Base-by-base conservation (phyloP, 1,140 invertebrate species). In the Zaprionus tsacasi region DNA sequence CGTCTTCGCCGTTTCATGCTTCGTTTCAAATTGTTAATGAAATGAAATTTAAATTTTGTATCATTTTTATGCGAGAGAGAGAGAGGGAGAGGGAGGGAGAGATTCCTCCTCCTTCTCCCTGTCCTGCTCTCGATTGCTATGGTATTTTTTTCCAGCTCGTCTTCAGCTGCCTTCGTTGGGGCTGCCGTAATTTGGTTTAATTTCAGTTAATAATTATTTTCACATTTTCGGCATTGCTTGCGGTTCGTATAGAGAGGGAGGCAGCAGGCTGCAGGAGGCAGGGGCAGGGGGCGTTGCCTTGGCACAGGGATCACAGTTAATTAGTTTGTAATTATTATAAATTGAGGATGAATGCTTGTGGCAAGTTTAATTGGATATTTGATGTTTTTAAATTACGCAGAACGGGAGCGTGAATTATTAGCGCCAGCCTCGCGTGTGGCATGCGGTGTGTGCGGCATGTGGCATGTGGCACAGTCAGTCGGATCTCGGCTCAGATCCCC, bases 271-370 rank as follows among this genome's bases (percentile, higher is more conserved):
- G 45, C n/a, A 12, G 10, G 17, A 10, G 15, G 5, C 6, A 12
- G 4, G 38, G 38, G 38, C 38, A 13, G n/a, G 45, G 3, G n/a
- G 21, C 54, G 81, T 90, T 90, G 85, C 85, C 85, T 72, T 63
- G 83, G 68, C 72, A 48, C 21, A 64, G 74, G 86, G 73, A 89
- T 90, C 86, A 75, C 71, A 89, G 85, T 90, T 89, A 89, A 89
- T 89, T 89, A 89, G 85, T 89, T 89, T 90, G 85, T 89, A 89
- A 90, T 90, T 89, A 89, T 90, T 90, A 89, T 89, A 89, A 89
- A 89, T 89, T 89, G 85, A 86, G 86, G 86, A 90, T 89, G 85
- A 89, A 89, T 89, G 86, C 85, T 89, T 89, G 85, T 89, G 85
- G 85, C 86, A 89, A 90, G 86, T 89, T 89, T 89, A 89, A 89